Conservation (phyloP, 2,888 invertebrate genomes). For the Minunthozetes semirufus region DNA sequence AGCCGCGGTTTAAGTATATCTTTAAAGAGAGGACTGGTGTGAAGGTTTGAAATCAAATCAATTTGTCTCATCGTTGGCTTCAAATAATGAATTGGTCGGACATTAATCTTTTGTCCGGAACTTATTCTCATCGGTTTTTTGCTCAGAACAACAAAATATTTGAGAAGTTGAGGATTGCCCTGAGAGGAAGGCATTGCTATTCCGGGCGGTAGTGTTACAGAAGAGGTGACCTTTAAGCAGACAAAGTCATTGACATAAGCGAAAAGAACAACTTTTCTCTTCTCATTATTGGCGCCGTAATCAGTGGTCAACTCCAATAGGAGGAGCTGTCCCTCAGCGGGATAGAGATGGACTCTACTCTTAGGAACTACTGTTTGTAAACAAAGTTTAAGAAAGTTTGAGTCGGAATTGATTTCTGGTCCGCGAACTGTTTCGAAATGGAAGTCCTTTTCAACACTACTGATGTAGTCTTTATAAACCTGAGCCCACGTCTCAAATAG, state of each 20-base stretch:
- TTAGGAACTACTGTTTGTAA: not conserved
- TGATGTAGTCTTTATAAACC: slow-evolving; percentile 44
- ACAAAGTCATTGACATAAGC: slow-evolving; percentile 28
- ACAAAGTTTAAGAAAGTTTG: slow-evolving; percentile 6
- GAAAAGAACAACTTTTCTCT: slow-evolving; percentile 4
- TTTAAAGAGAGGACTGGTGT: slow-evolving; percentile 56
- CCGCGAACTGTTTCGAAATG: not conserved
- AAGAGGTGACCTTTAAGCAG: not conserved
- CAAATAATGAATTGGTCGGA: slow-evolving; percentile 38
- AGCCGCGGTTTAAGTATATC: slow-evolving; percentile 57
- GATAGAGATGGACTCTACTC: not conserved
- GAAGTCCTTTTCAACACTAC: slow-evolving; percentile 27
- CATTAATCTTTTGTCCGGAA: slow-evolving; percentile 32
- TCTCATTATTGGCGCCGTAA: not conserved
- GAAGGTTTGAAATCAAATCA: slow-evolving; percentile 49
- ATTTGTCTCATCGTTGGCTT: slow-evolving; percentile 38
- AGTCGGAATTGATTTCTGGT: not conserved
- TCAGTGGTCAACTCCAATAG: slow-evolving; percentile 13
- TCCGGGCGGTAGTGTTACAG: not conserved
- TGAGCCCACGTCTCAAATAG: slow-evolving; percentile 60
- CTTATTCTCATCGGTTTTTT: slow-evolving; percentile 4
- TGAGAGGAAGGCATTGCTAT: not conserved
- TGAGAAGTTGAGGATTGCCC: not conserved
- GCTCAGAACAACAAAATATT: slow-evolving; percentile 18
- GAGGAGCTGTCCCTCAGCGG: slow-evolving; percentile 27